Evolutionary conservation across 2,888 invertebrate genomes (phyloP).

Genomic region (Encarsia formosa): DNA sequence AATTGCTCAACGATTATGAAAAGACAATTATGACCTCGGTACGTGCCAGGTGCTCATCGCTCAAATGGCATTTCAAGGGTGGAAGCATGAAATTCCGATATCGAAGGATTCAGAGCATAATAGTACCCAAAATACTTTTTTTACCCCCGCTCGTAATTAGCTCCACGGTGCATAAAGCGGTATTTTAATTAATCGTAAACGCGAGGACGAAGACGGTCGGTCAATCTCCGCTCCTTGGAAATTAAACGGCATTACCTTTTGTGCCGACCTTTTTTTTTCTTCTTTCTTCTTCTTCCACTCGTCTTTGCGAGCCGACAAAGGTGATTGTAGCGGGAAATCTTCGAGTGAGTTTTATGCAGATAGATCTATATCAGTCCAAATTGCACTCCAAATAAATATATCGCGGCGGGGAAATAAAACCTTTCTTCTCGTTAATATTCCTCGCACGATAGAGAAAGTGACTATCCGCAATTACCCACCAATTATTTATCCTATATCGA

Average conservation of each 20-base stretch:
- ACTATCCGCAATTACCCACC: no score
- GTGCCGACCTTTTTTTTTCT: slow-evolving; percentile 3
- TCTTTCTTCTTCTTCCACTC: not conserved
- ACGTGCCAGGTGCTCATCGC: not conserved
- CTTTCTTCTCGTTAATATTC: no score
- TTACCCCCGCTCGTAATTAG: slow-evolving; percentile 34
- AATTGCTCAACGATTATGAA: no score
- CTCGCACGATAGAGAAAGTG: no score
- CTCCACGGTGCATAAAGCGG: slow-evolving; percentile 44
- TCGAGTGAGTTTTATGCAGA: no score
- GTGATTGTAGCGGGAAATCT: no score
- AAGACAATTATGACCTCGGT: no score
- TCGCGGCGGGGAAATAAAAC: no score
- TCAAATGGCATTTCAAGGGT: slow-evolving; percentile 25
- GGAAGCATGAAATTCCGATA: slow-evolving; percentile 27
- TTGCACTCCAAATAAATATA: no score
- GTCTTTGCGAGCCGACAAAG: no score
- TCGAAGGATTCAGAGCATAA: slow-evolving; percentile 20
- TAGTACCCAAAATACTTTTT: slow-evolving; percentile 26
- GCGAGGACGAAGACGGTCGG: slow-evolving; percentile 26
- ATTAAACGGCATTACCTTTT: slow-evolving; percentile 33
- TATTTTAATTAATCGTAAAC: slow-evolving; percentile 46
- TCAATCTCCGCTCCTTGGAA: slow-evolving; percentile 37
- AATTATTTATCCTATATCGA: no score
- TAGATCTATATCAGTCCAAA: no score